These are phyloP conservation scores for Pseudococcus viburni DNA, from an alignment of 2,888 invertebrate genomes.

Conservation along the genomic window DNA sequence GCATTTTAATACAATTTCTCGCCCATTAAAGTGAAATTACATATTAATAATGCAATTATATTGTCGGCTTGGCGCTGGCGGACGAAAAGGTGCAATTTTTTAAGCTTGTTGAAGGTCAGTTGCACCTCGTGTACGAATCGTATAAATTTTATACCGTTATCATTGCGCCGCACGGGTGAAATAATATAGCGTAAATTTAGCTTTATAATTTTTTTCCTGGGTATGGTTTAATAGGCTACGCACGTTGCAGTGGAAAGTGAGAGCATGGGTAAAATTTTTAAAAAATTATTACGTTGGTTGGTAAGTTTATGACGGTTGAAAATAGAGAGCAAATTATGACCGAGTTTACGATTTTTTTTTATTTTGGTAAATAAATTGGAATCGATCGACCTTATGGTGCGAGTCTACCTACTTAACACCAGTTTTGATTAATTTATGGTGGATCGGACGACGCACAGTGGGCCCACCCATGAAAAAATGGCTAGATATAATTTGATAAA, in stretches of 20 bases:
- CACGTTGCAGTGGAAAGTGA: neutral
- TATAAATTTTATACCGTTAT: slow-evolving; percentile 16
- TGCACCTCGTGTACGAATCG: slow-evolving; percentile 11
- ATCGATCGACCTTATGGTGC: no score
- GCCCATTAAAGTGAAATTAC: slow-evolving; percentile 22
- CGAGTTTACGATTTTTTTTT: no score
- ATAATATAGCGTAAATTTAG: neutral
- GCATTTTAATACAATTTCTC: slow-evolving; percentile 22
- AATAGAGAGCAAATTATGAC: no score
- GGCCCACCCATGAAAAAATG: no score
- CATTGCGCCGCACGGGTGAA: neutral
- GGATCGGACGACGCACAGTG: no score
- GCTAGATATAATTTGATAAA: no score
- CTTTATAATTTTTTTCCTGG: neutral
- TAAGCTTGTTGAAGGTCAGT: slow-evolving; percentile 29
- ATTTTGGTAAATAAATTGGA: no score
- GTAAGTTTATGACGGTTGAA: no score
- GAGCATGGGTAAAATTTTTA: neutral
- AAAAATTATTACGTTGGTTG: neutral
- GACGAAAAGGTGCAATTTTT: slow-evolving; percentile 6
- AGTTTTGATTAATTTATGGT: no score
- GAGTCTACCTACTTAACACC: no score
- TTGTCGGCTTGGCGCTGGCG: neutral
- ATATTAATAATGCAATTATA: slow-evolving; percentile 18
- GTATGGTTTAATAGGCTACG: neutral